phyloP scores from a whole-genome alignment of 2,797 vertebrate species.

The Syndactyla subalaris region DNA sequence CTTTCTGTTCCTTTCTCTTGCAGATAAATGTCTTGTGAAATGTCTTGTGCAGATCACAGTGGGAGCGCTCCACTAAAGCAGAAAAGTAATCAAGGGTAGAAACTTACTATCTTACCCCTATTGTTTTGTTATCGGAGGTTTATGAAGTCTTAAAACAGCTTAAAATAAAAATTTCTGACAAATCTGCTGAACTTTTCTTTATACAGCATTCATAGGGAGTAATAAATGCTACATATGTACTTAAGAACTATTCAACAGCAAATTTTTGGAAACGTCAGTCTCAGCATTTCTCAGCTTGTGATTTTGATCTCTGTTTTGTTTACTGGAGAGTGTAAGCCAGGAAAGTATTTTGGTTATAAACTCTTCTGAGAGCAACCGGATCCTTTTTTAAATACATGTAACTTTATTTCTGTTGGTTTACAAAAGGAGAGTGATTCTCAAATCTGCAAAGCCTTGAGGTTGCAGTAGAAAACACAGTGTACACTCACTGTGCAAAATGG shows the following conservation, averaged over 20 bases:
- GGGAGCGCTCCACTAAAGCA: not conserved
- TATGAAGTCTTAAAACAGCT: not conserved
- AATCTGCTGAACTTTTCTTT: not conserved
- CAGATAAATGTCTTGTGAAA: slow-evolving; percentile 26
- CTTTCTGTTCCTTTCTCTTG: slow-evolving; percentile 3
- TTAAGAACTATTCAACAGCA: not conserved
- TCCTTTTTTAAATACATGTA: not conserved
- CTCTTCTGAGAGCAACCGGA: not conserved
- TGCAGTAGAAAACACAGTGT: not conserved
- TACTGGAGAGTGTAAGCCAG: not conserved
- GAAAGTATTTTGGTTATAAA: not conserved
- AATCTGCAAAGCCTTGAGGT: not conserved
- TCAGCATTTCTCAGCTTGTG: not conserved
- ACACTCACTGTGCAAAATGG: not conserved
- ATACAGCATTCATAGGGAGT: not conserved
- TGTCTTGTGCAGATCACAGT: not conserved
- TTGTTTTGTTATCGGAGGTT: not conserved
- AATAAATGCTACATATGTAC: not conserved
- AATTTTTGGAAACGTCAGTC: not conserved
- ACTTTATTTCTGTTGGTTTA: not conserved
- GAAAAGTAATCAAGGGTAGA: not conserved
- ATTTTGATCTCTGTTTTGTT: not conserved
- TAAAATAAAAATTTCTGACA: not conserved
- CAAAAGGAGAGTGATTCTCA: not conserved
- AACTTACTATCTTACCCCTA: not conserved